A percentile compares a stretch with the other conserved stretches of the same genome.
These are phyloP conservation scores for Carabus problematicus DNA, from an alignment of 2,888 invertebrate genomes.

Conservation along the genomic window DNA sequence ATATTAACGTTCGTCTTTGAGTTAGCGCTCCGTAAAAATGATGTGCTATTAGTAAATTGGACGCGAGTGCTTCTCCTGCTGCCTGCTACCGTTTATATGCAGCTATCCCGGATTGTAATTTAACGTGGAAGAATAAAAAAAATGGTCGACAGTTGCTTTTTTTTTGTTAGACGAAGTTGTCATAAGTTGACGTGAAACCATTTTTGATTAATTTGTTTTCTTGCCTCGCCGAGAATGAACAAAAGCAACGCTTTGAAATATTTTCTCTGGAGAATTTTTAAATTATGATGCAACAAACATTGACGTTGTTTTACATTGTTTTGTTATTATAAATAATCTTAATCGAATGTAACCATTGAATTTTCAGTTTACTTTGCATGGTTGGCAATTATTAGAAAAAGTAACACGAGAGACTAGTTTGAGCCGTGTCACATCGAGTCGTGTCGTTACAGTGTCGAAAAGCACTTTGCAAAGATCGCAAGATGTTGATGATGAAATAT, in stretches of 20 bases:
- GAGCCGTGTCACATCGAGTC: no score
- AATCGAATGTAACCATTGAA: no score
- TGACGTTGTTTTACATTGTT: background rate
- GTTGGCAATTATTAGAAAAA: no score
- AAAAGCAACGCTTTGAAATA: conserved; percentile 1
- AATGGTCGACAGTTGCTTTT: conserved; percentile 8
- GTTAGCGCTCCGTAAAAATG: conserved; percentile 32
- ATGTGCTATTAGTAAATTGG: conserved; percentile 42
- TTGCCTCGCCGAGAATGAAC: conserved; percentile 12
- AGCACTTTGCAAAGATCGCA: conserved; percentile 36
- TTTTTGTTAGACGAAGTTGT: conserved; percentile 25
- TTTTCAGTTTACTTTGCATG: no score
- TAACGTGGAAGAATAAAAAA: background rate
- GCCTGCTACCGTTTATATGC: background rate
- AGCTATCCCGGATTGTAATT: background rate
- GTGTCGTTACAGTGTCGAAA: conserved; percentile 15
- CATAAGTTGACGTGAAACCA: conserved; percentile 28
- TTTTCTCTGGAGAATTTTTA: conserved; percentile 14
- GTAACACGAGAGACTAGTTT: no score
- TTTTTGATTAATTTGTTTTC: conserved; percentile 26
- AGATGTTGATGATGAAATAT: conserved; percentile 49
- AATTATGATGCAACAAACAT: conserved; percentile 1
- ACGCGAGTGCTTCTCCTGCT: background rate
- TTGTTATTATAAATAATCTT: background rate
- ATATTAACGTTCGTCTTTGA: conserved; percentile 39